phyloP scores from a whole-genome alignment of 2,888 invertebrate species.

The Drosophila testacea region DNA sequence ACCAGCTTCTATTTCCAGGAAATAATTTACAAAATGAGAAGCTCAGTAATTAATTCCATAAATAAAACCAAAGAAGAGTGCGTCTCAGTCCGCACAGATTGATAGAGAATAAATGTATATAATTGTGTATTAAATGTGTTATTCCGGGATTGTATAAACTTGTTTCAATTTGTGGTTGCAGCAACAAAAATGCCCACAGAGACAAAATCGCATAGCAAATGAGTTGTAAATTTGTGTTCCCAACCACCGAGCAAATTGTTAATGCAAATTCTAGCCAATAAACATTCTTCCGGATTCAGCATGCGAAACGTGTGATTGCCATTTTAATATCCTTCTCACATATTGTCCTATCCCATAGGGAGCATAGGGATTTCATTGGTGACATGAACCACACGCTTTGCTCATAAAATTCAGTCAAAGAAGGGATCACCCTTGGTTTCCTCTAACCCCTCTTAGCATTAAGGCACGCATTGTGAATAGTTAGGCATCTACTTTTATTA shows the following conservation, averaged over 20 bases:
- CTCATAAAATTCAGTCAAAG: conserved; percentile 49
- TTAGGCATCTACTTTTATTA: conserved; percentile 14
- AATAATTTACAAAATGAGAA: conserved; percentile 26
- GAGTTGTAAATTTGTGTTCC: conserved; percentile 44
- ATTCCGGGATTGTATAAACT: conserved; percentile 26
- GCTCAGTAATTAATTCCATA: conserved; percentile 59
- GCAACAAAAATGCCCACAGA: background rate
- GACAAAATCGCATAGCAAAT: conserved; percentile 43
- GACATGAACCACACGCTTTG: conserved; percentile 39
- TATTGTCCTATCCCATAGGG: conserved; percentile 14
- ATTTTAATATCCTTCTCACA: conserved; percentile 47
- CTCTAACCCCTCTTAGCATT: background rate
- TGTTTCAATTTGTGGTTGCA: conserved; percentile 22
- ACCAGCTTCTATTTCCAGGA: background rate
- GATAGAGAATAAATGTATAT: background rate
- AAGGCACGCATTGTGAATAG: conserved; percentile 22
- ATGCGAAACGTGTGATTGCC: conserved; percentile 38
- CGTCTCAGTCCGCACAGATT: background rate
- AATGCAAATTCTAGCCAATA: conserved; percentile 57
- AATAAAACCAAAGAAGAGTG: conserved; percentile 46
- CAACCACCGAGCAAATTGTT: conserved; percentile 35
- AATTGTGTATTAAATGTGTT: conserved; percentile 8
- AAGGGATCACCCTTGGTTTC: conserved; percentile 8
- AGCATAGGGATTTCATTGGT: conserved; percentile 32
- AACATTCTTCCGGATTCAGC: conserved; percentile 12